Evolutionary conservation across 2,113 vertebrate species (phyloP), one percentile per base, ranked within the genome.

Genomic region (Xyrauchen texanus): DNA sequence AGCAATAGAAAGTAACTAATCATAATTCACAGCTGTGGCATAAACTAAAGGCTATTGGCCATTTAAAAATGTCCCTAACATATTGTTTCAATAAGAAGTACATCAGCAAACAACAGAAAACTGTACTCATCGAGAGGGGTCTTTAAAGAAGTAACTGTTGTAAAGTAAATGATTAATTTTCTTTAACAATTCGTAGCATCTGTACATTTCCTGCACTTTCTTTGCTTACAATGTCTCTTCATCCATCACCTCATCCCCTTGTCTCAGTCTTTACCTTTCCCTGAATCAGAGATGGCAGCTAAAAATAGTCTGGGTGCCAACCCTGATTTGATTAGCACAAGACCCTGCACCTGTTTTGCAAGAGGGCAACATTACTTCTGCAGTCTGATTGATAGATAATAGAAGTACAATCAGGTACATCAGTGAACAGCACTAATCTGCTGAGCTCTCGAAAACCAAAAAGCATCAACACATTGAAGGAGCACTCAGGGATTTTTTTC

Each of bases 311-410:
- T 34, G 52, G 44, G 58, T 58, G 58, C 10, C 42, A 34, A 34
- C 21, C 21, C 47, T 51, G 57, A 66, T 61, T 60, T 80, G 77
- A 83, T 83, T 79, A 83, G 52, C 58, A 46, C 44, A 45, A 62
- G 64, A 72, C 66, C 16, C 53, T 15, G 65, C 21, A 34, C 21
- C 21, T 57, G 60, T 55, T 10, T 66, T 66, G 66, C 52, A 51
- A 7, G 66, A 16, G 42, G 57, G 5, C 7, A 15, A 15, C 42
- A 4, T 45, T 6, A 2, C 16, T 42, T 0, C 11, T 60, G 12
- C 34, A 72, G 63, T 64, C 69, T 60, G 81, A 70, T 58, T 68
- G 53, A 76, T 65, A 21, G 15, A 13, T 8, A 11, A 57, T 8
- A 13, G 44, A 57, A 34, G 55, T 51, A 46, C 75, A 78, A 73